Percentiles rank a stretch among this genome's conserved stretches.
Evolutionary conservation across 2,113 vertebrate genomes (phyloP).

Genomic region (Probosciger aterrimus): DNA sequence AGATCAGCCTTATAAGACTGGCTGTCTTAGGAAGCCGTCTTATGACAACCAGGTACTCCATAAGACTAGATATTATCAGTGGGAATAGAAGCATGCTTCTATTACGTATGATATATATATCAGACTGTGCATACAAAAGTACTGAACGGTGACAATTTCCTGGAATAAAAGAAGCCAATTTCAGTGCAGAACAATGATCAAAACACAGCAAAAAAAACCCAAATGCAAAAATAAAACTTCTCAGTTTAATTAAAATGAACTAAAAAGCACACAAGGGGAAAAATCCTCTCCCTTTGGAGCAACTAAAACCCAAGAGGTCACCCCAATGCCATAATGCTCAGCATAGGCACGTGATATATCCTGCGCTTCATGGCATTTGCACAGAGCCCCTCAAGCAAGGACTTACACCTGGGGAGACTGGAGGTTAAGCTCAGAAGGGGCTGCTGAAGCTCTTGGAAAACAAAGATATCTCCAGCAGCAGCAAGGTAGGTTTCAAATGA

Average conservation of each 20-base stretch:
- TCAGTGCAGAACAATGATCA: not conserved
- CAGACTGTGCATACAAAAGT: not conserved
- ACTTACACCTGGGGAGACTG: not conserved
- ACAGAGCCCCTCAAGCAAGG: not conserved
- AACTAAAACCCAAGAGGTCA: not conserved
- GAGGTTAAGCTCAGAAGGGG: not conserved
- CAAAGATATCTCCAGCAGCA: not conserved
- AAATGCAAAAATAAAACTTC: not conserved
- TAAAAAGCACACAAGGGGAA: not conserved
- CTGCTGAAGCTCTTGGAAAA: not conserved
- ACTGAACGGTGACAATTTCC: not conserved
- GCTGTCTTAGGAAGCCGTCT: conserved; percentile 8
- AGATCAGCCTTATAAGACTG: not conserved
- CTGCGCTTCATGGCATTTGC: accelerated
- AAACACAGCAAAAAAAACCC: not conserved
- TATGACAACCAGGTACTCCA: not conserved
- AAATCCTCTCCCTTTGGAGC: not conserved
- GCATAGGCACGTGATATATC: accelerated
- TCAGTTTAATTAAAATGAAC: not conserved
- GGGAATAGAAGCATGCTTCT: not conserved
- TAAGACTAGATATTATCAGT: not conserved
- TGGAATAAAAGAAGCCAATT: not conserved
- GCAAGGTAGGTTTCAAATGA: not conserved
- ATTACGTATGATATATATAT: not conserved
- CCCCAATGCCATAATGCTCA: not conserved